Evolutionary conservation across 1,140 invertebrate species (phyloP), one percentile per base, ranked within the genome.

Genomic region (Diploscapter pachys): DNA sequence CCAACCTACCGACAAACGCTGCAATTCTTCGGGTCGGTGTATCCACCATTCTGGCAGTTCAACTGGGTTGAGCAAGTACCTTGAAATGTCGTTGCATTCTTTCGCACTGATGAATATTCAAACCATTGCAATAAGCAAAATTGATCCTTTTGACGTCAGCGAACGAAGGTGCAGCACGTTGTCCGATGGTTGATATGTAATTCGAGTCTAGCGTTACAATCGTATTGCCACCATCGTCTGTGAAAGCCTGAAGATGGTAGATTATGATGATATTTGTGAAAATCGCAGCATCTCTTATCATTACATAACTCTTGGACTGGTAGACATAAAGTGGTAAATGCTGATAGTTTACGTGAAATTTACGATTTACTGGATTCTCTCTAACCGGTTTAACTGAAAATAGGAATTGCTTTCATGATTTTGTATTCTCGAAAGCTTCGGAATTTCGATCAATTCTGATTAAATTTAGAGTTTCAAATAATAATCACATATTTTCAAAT

Each of bases 81-180:
- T 76, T 56, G 52, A 71, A 66, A 70, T 9, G n/a, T 51, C 9
- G 6, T 50, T 6, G 4, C 49, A 50, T 4, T 11, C 6, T 63
- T 13, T 4, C 3, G 2, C n/a, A 5, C 48, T 6, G 56, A 50
- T 2, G 48, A 64, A 63, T 72, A 31, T 31, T 31, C 31, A 31
- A 48, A 76, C 75, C 31, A 31, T 66, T 72, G 62, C 75, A 76
- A 52, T 76, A 76, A 55, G 75, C 75, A 49, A 72, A 48, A 48
- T 76, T 76, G 9, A 72, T 72, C 63, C 64, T 57, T 51, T 76
- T 76, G 6, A 76, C 75, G 63, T 76, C 75, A 50, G 69, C 70
- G 56, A 76, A 76, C 3, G 68, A 71, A 31, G 69, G 69, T n/a
- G 51, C 75, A 5, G n/a, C 31, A 59, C 75, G 62, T 50, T 76